Evolutionary conservation across 2,113 vertebrate species (phyloP), one percentile per base, ranked within the genome.

Genomic region (Lipophrys pholis): DNA sequence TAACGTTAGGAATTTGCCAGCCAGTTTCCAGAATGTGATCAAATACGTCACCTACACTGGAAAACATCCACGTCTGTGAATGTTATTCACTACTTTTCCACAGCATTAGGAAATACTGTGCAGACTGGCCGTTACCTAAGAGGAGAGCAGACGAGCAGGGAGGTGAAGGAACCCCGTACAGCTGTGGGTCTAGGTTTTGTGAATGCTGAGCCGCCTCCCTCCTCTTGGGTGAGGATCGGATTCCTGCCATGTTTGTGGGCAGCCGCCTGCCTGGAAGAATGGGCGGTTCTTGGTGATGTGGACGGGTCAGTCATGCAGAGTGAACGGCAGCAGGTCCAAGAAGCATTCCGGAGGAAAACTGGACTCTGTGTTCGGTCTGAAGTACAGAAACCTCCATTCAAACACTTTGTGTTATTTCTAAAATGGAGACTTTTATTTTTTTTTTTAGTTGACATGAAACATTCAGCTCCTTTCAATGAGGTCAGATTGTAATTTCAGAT

Each of bases 201-300:
- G 42, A 60, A 59, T 73, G 49, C 35, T 0, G 53, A 73, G 51
- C 70, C 57, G 17, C 76, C 73, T 84, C 76, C 70, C 66, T 42
- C 55, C 64, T 74, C 58, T 39, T 50, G 36, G 73, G 65, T 78
- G 39, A 30, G 51, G 40, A 61, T 8, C 57, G 45, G 79, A 92
- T 90, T 89, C 88, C 76, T 84, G 63, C 62, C 82, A 63, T 90
- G 83, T 64, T 82, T 91, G 91, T 89, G 89, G 90, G 79, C 55
- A 78, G 78, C 17, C 50, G 0, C 73, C 50, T 5, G 58, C 52
- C 39, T 59, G 11, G 51, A 73, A 82, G 70, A 87, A 82, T 46
- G 76, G 62, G 0, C 5, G 17, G 49, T 43, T 81, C 65, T 83
- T 56, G 54, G 58, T 67, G 45, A 16, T 59, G 51, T 39, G 62